Percentiles rank a stretch among this genome's conserved stretches.
Conservation (phyloP, 2,888 invertebrate species). For the Limenitis arthemis region DNA sequence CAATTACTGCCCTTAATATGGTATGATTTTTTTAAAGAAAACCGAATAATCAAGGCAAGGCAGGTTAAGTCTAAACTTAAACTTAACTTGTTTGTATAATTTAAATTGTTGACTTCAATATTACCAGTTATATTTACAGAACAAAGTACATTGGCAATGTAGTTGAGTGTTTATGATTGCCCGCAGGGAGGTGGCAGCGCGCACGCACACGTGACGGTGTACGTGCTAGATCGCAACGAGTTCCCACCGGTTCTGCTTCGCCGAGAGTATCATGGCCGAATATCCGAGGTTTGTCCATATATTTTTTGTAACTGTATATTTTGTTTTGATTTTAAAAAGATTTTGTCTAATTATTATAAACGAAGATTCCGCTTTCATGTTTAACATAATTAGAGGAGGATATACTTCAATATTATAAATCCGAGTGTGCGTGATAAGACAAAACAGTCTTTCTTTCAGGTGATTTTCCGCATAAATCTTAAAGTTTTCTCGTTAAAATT, state of each 20-base stretch:
- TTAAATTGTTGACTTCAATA: neutral
- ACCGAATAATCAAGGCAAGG: neutral
- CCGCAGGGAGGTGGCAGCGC: conserved; percentile 75
- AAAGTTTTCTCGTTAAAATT: no score
- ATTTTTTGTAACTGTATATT: neutral
- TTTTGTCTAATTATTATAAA: no score
- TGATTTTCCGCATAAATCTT: no score
- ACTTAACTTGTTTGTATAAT: neutral
- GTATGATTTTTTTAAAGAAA: conserved; percentile 52
- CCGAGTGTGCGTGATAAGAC: no score
- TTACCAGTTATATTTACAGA: neutral
- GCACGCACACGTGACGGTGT: conserved; percentile 80
- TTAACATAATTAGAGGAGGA: no score
- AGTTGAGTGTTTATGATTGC: neutral
- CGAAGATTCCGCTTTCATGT: no score
- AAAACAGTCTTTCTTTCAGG: no score
- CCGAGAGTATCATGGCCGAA: conserved; percentile 77
- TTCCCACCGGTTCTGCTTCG: conserved; percentile 82
- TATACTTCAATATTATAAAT: no score
- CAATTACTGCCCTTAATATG: conserved; percentile 89
- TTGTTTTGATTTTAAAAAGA: no score
- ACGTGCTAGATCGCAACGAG: conserved; percentile 92
- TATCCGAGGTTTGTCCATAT: conserved; percentile 73
- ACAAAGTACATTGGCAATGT: neutral
- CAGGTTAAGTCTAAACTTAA: no score